Conservation (phyloP, 2,888 invertebrate genomes). For the Agrochola lychnidis region DNA sequence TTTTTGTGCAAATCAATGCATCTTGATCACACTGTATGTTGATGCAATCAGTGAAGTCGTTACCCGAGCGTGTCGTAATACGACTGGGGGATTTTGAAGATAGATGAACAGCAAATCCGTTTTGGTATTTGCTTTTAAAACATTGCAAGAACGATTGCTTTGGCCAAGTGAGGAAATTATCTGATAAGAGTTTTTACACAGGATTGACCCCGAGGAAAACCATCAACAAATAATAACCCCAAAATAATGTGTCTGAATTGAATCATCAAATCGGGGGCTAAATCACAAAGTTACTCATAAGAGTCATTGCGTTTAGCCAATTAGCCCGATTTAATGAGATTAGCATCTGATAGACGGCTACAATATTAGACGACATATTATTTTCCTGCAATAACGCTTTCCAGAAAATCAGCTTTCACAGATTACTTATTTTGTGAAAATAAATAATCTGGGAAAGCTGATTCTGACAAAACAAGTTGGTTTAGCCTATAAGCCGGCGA, state of each 20-base stretch:
- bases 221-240: conserved; percentile 6
- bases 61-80: background rate
- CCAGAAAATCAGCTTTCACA: conserved; percentile 49
- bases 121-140: conserved; percentile 17
- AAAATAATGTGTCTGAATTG: background rate
- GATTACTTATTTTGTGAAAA: conserved; percentile 41
- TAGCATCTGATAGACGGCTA: background rate
- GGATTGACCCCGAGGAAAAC: background rate
- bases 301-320: conserved; percentile 17
- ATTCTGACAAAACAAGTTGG: background rate
- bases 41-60: background rate
- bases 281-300: background rate
- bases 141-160: conserved; percentile 26
- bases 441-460: conserved; percentile 54
- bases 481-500: conserved; percentile 1
- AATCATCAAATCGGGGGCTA: conserved; percentile 21
- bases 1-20: conserved; percentile 10
- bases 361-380: background rate
- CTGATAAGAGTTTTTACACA: conserved; percentile 5
- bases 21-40: background rate
- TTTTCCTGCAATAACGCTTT: background rate
- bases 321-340: conserved; percentile 18
- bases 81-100: conserved; percentile 6
- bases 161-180: background rate
- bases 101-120: conserved; percentile 15